Conservation (phyloP, 2,113 vertebrate genomes). For the Scatophagus argus region DNA sequence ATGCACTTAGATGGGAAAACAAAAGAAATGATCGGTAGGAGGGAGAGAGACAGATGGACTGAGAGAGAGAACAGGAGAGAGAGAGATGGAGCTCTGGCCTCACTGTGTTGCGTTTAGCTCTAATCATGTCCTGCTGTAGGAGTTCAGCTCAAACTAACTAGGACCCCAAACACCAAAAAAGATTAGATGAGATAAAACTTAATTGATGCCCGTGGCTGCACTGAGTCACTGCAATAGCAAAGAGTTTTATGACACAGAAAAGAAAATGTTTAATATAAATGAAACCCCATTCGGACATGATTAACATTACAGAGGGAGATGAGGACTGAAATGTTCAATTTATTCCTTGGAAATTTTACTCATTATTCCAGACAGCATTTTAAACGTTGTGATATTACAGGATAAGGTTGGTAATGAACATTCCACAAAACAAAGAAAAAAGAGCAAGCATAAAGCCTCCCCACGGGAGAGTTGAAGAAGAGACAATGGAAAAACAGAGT, state of each 20-base stretch:
- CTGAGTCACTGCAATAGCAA: constrained; percentile 38
- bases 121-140: constrained; percentile 49
- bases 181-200: constrained; percentile 30
- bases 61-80: background rate
- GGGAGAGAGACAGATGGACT: constrained; percentile 12
- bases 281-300: background rate
- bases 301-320: background rate
- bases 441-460: constrained; percentile 6
- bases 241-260: constrained; percentile 15
- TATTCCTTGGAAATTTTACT: background rate
- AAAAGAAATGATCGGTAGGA: constrained; percentile 27
- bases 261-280: constrained; percentile 9
- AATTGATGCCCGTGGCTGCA: constrained; percentile 25
- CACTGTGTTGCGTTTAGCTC: background rate
- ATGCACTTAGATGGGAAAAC: constrained; percentile 15
- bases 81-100: constrained; percentile 1
- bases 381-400: background rate
- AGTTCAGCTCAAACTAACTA: constrained; percentile 37
- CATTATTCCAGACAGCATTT: background rate
- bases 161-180: constrained; percentile 39
- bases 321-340: background rate
- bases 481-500: background rate
- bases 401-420: constrained; percentile 10
- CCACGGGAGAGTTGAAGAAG: background rate
- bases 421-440: constrained; percentile 5